Evolutionary conservation across 2,888 invertebrate genomes (phyloP), one percentile per base, ranked within the genome.

Genomic region (Brenthis hecate): DNA sequence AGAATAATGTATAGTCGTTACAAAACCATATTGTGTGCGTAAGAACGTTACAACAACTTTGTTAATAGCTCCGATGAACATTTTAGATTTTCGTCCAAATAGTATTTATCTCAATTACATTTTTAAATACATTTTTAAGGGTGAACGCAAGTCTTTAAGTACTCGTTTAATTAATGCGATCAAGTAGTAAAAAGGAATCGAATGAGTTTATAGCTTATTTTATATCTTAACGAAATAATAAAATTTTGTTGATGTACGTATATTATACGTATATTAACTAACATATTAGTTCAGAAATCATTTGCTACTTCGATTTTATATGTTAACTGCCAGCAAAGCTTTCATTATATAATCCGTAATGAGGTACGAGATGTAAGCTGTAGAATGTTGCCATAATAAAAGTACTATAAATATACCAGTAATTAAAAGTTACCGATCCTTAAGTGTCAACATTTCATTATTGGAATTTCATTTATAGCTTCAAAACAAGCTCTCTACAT

Each of bases 271-370:
- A 32, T 36, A 0, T 28, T 28, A 28, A 19, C 19, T 19, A 19
- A 36, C 6, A 5, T 36, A 36, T 36, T 36, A 36, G 6, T 36
- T 36, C 1, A 43, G 36, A 43, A 43, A 43, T 48, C 50, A 11
- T 60, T 58, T 60, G 50, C 28, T 50, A 50, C 60, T 50, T 13
- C 13, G 14, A 60, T n/a, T 50, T 60, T 60, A 60, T 32, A 60
- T 6, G 50, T 32, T 13, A n/a, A 60, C 60, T 32, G 50, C 48
- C 50, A 50, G 16, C 48, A 28, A n/a, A 50, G 60, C 28, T 28
- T 60, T 50, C 50, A 16, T 60, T 50, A 50, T 60, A 48, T 50
- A 60, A 60, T 60, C 16, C 50, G 13, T 60, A 60, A 60, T 60
- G 50, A 60, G 16, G 3, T 13, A 60, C 60, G 16, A 50, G 60